Conservation (phyloP, 2,113 vertebrate species). For the Paramormyrops kingsleyae region DNA sequence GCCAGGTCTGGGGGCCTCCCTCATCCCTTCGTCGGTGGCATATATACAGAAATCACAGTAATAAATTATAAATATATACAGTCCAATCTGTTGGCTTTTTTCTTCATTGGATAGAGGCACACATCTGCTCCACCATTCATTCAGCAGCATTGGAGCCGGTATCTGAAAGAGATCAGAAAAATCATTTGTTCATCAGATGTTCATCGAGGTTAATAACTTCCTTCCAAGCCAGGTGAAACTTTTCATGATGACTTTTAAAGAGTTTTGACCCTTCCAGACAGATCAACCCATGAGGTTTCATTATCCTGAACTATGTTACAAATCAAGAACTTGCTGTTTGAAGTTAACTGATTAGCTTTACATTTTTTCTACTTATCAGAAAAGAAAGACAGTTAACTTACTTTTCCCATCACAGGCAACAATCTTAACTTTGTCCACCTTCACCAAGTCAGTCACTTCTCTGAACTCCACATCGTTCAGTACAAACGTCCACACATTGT, state of each 20-base stretch:
- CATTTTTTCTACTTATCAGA: constrained; percentile 17
- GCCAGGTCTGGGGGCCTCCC: constrained; percentile 32
- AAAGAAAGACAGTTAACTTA: constrained; percentile 45
- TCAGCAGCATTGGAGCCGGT: constrained; percentile 78
- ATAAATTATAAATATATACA: constrained; percentile 72
- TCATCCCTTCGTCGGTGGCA: constrained; percentile 26
- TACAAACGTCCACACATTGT: constrained; percentile 98
- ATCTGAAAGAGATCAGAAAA: constrained; percentile 54
- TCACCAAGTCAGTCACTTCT: constrained; percentile 94
- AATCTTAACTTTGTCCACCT: constrained; percentile 99
- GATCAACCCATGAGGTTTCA: background rate
- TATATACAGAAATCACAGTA: constrained; percentile 47
- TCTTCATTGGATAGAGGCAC: constrained; percentile 48
- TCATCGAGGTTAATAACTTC: background rate
- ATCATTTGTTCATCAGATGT: background rate
- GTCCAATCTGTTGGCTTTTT: constrained; percentile 63
- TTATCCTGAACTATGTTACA: background rate
- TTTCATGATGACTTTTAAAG: background rate
- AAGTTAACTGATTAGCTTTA: background rate
- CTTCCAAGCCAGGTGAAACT: background rate
- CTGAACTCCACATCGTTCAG: constrained; percentile 97
- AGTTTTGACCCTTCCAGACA: background rate
- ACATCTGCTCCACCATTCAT: constrained; percentile 49
- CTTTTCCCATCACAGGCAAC: constrained; percentile 98
- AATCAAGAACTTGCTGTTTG: background rate